A percentile compares a stretch with the other conserved stretches of the same genome.
These are phyloP conservation scores for Podotricha telesiphe DNA, from an alignment of 2,888 invertebrate genomes.

Conservation along the genomic window DNA sequence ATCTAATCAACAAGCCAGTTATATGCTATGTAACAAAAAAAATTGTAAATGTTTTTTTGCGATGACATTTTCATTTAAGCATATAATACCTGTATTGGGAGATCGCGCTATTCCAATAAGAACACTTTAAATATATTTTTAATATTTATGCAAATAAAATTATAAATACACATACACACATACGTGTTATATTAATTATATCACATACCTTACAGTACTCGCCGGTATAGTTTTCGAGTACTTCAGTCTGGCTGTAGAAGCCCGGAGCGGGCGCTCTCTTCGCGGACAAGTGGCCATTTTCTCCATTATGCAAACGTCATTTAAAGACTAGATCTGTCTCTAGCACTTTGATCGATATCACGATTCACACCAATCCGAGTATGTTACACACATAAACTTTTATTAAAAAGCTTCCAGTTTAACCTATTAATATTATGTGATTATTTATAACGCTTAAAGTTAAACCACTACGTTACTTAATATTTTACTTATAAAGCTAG, in stretches of 20 bases:
- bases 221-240: conserved; percentile 77
- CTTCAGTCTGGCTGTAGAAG: conserved; percentile 68
- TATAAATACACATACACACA: no score
- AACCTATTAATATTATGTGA: conserved; percentile 37
- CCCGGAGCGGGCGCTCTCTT: conserved; percentile 65
- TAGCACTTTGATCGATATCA: conserved; percentile 1
- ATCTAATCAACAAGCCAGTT: no score
- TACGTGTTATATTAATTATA: no score
- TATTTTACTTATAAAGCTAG: not conserved
- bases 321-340: conserved; percentile 42
- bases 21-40: no score
- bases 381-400: conserved; percentile 50
- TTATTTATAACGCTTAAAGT: conserved; percentile 22
- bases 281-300: conserved; percentile 74
- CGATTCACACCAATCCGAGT: conserved; percentile 39
- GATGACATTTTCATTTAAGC: no score
- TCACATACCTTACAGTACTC: conserved; percentile 68
- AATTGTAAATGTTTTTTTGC: no score
- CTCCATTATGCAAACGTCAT: conserved; percentile 33
- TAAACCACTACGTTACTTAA: conserved; percentile 5
- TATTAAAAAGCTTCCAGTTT: conserved; percentile 46
- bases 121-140: no score
- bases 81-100: no score
- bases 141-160: no score
- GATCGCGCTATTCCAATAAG: no score